These are phyloP conservation scores for Thaumatotibia leucotreta DNA, from an alignment of 1,140 invertebrate species.

Conservation along the genomic window DNA sequence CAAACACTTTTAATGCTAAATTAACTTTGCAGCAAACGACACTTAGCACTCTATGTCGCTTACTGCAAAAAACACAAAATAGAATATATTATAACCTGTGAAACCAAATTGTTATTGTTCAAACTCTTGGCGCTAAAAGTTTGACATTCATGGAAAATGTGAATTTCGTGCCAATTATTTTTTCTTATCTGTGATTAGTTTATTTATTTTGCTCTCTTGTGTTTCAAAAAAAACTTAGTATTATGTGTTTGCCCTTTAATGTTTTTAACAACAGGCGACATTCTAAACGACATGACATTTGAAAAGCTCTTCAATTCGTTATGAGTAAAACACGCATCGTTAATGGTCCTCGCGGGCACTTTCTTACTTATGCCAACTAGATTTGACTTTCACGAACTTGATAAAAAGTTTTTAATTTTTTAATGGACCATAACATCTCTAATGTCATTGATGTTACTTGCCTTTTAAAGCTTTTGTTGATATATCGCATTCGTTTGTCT, in stretches of 20 bases:
- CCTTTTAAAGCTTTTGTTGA: background rate
- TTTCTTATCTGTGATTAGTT: too few relatives aligned
- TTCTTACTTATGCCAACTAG: slow-evolving; percentile 29
- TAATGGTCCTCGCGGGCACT: slow-evolving; percentile 43
- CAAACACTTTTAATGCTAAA: too few relatives aligned
- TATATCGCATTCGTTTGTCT: background rate
- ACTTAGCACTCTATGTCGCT: too few relatives aligned
- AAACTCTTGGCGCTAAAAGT: too few relatives aligned
- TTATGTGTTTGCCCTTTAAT: slow-evolving; percentile 12
- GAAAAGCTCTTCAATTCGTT: slow-evolving; percentile 28
- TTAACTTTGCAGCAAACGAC: too few relatives aligned
- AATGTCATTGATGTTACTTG: background rate
- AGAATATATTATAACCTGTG: too few relatives aligned
- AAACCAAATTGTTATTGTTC: too few relatives aligned
- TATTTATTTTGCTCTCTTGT: too few relatives aligned
- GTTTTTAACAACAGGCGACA: slow-evolving; percentile 18
- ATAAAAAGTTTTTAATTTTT: background rate
- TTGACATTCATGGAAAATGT: too few relatives aligned
- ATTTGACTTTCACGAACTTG: slow-evolving; percentile 2
- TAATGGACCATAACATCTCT: background rate
- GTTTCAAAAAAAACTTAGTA: background rate
- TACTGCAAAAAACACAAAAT: too few relatives aligned
- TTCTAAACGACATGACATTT: slow-evolving; percentile 21
- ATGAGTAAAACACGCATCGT: slow-evolving; percentile 32
- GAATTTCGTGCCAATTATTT: too few relatives aligned